These are phyloP conservation scores for Ceramica pisi DNA, from an alignment of 2,888 invertebrate species.

Conservation along the genomic window DNA sequence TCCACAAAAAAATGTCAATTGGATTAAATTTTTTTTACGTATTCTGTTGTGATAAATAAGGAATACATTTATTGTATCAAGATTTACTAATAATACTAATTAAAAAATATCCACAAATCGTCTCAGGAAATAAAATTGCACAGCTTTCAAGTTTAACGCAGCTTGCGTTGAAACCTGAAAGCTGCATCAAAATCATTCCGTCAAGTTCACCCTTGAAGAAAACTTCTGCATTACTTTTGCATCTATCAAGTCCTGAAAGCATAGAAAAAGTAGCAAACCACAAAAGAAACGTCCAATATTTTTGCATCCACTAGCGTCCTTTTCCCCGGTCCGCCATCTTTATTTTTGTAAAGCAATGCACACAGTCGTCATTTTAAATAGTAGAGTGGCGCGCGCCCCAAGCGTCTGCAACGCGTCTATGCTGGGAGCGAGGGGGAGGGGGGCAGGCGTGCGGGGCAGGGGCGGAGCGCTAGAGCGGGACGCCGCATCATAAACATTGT, in stretches of 20 bases:
- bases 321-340: slow-evolving; percentile 85
- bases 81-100: not conserved
- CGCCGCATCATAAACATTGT: slow-evolving; percentile 77
- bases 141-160: no score
- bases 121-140: no score
- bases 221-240: slow-evolving; percentile 43
- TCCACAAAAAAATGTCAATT: not conserved
- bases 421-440: slow-evolving; percentile 68
- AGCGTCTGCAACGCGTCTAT: slow-evolving; percentile 73
- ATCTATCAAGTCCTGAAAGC: slow-evolving; percentile 23
- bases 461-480: slow-evolving; percentile 84
- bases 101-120: not conserved
- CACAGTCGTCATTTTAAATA: slow-evolving; percentile 77
- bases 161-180: not conserved
- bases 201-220: slow-evolving; percentile 18
- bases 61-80: not conserved
- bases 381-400: slow-evolving; percentile 70
- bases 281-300: slow-evolving; percentile 54
- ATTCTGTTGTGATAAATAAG: not conserved
- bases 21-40: not conserved
- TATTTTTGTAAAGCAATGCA: slow-evolving; percentile 87
- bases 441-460: slow-evolving; percentile 67
- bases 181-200: not conserved
- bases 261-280: slow-evolving; percentile 32
- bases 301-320: slow-evolving; percentile 65